Conservation (phyloP, 37 sponge, comb jelly and placozoan species). For the Geodia barretti region DNA sequence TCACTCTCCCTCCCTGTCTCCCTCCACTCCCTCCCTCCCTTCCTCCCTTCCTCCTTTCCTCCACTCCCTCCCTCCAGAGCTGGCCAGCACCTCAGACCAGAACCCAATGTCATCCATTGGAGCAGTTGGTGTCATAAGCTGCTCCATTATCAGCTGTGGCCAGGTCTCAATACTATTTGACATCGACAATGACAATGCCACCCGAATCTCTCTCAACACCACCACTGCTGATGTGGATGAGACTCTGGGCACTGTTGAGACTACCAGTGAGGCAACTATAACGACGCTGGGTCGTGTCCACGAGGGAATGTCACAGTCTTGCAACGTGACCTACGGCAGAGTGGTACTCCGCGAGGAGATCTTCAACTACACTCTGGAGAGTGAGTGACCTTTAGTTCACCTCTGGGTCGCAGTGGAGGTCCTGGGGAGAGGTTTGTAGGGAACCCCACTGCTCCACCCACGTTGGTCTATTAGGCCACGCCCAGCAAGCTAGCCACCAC, state of each 20-base stretch:
- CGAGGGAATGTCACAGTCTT: neutral
- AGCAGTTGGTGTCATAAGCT: neutral
- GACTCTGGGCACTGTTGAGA: too few species aligned
- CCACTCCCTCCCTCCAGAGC: neutral
- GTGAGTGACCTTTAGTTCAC: neutral
- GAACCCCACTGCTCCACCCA: too few species aligned
- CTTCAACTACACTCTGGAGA: neutral
- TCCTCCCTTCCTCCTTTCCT: neutral
- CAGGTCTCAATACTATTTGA: neutral
- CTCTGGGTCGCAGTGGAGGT: too few species aligned
- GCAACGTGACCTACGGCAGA: neutral
- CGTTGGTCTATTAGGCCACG: too few species aligned
- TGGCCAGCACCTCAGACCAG: neutral
- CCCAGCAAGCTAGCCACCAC: constrained; percentile 1
- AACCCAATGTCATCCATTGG: neutral
- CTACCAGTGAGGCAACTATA: neutral
- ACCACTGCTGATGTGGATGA: neutral
- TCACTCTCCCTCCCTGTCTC: neutral
- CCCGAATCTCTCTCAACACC: neutral
- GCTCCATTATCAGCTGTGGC: neutral
- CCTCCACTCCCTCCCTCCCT: too few species aligned
- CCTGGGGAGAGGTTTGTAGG: too few species aligned
- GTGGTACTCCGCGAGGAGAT: neutral
- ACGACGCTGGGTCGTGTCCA: neutral
- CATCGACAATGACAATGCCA: neutral